phyloP scores from a whole-genome alignment of 2,113 vertebrate genomes.

The Gadus macrocephalus region DNA sequence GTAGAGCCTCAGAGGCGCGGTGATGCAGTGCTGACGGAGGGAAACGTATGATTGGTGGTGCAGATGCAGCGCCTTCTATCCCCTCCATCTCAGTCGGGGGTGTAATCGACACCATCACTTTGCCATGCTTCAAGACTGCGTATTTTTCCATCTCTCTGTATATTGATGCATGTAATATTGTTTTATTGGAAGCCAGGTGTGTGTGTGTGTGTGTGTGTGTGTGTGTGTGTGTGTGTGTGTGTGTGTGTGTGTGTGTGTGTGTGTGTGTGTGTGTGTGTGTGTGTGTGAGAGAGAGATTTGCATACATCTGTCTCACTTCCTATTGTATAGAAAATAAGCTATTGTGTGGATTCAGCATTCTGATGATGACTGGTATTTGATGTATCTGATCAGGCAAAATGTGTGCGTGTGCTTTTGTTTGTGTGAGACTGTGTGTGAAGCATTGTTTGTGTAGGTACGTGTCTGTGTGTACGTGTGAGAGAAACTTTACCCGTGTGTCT shows the following conservation, averaged over 20 bases:
- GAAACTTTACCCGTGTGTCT: no score
- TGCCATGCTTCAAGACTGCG: background rate
- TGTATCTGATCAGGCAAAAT: no score
- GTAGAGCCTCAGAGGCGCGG: no score
- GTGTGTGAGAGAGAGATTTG: background rate
- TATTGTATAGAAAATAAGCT: no score
- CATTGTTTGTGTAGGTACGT: background rate
- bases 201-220: background rate
- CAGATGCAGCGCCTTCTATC: conserved; percentile 3
- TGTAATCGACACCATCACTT: background rate
- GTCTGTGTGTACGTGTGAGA: no score
- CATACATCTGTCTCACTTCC: no score
- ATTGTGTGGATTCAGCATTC: no score
- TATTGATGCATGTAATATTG: background rate
- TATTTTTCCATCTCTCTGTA: background rate
- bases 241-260: conserved; percentile 2
- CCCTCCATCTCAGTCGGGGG: conserved; percentile 17
- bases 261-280: background rate
- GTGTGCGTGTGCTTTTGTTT: background rate
- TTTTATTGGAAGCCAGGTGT: background rate
- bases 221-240: background rate
- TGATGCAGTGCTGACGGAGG: no score
- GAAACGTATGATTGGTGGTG: conserved; percentile 1
- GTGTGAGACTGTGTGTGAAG: background rate
- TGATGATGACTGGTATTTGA: no score